Conservation (phyloP, 2,888 invertebrate species). For the Venusia cambrica region DNA sequence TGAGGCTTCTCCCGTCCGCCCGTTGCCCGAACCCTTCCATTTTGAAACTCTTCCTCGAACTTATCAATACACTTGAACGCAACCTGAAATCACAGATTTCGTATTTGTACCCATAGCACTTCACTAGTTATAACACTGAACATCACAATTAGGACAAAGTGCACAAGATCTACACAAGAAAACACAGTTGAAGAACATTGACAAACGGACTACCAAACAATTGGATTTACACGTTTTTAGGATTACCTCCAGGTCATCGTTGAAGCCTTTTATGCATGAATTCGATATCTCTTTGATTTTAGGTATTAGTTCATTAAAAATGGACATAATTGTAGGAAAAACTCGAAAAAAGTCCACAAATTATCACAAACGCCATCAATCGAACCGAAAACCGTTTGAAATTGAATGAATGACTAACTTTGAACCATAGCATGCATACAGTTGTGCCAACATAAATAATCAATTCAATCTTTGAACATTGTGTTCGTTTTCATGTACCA, state of each 20-base stretch:
- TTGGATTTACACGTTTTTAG: constrained; percentile 10
- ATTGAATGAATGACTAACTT: constrained; percentile 46
- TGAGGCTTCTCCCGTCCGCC: constrained; percentile 48
- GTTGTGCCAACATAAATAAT: constrained; percentile 42
- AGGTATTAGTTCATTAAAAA: constrained; percentile 63
- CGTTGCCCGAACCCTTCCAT: constrained; percentile 45
- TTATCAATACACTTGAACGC: constrained; percentile 53
- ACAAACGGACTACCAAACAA: constrained; percentile 4
- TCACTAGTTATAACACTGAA: constrained; percentile 10
- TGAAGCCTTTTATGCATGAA: constrained; percentile 45
- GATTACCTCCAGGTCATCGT: constrained; percentile 64
- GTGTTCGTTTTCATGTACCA: constrained; percentile 5
- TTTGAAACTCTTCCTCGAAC: constrained; percentile 58
- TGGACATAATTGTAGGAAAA: constrained; percentile 61
- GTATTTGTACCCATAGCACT: too few species aligned
- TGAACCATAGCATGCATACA: too few species aligned
- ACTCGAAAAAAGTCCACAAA: constrained; percentile 49
- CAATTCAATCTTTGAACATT: neutral
- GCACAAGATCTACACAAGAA: constrained; percentile 3
- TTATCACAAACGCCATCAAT: constrained; percentile 58
- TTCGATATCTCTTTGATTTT: constrained; percentile 59
- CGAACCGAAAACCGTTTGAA: constrained; percentile 74
- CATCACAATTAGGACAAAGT: constrained; percentile 3
- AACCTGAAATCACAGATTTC: constrained; percentile 50
- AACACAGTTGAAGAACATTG: constrained; percentile 11